Percentiles rank a stretch among this genome's conserved stretches.
phyloP scores from a whole-genome alignment of 2,888 invertebrate species.

The Cylloceria caligata region DNA sequence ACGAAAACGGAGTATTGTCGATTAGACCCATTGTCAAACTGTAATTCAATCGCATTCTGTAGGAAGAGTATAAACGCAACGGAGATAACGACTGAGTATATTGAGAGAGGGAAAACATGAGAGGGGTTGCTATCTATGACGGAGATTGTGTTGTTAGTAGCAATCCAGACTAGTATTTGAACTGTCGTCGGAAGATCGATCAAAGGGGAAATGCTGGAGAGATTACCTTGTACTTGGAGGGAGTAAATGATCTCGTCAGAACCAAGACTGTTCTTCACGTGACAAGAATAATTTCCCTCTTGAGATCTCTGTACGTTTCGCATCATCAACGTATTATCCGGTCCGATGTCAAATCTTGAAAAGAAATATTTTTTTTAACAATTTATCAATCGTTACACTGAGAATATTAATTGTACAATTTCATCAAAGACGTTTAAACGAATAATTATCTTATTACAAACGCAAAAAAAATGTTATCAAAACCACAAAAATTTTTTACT shows the following conservation, averaged over 20 bases:
- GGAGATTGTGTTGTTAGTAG: constrained; percentile 5
- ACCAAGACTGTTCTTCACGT: constrained; percentile 85
- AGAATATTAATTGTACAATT: not conserved
- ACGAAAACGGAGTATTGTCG: constrained; percentile 50
- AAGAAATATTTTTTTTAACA: not conserved
- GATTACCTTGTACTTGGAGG: constrained; percentile 86
- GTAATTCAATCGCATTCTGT: constrained; percentile 54
- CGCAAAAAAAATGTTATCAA: too few species aligned
- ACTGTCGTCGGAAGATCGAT: constrained; percentile 46
- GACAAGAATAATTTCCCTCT: constrained; percentile 87
- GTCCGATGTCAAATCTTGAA: constrained; percentile 83
- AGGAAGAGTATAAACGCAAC: constrained; percentile 25
- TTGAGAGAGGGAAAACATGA: constrained; percentile 22
- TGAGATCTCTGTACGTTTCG: constrained; percentile 85
- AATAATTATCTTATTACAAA: too few species aligned
- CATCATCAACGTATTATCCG: constrained; percentile 85
- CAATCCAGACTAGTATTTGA: not conserved
- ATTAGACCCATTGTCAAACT: constrained; percentile 57
- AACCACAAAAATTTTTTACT: too few species aligned
- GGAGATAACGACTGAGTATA: constrained; percentile 17
- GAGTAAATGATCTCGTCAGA: constrained; percentile 86
- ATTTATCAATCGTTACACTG: not conserved
- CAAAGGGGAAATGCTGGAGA: constrained; percentile 40
- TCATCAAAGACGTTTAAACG: not conserved
- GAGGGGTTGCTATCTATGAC: not conserved